Percentiles rank a stretch among this genome's conserved stretches.
Conservation (phyloP, 2,888 invertebrate species). For the Pheosia gnoma region DNA sequence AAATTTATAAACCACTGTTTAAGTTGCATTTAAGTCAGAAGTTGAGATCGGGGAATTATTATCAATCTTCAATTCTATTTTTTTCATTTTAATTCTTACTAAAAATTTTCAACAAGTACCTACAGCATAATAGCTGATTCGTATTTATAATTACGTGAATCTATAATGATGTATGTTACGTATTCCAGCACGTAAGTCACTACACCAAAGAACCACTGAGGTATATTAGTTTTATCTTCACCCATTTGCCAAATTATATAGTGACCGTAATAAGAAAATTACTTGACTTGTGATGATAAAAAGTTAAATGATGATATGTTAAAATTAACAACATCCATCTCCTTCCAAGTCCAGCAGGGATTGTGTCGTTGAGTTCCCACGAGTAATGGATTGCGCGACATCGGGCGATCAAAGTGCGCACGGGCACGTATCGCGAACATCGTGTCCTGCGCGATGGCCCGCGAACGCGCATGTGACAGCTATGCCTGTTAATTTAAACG, state of each 20-base stretch:
- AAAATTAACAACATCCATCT: background rate
- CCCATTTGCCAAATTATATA: too few species aligned
- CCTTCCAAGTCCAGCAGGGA: slow-evolving; percentile 17
- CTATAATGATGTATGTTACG: too few species aligned
- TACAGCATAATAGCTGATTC: too few species aligned
- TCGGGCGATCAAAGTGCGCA: slow-evolving; percentile 45
- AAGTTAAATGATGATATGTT: background rate
- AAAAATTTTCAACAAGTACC: too few species aligned
- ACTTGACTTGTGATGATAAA: background rate
- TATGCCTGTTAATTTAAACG: slow-evolving; percentile 73
- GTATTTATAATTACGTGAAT: too few species aligned
- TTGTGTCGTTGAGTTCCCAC: slow-evolving; percentile 50
- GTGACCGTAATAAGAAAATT: too few species aligned
- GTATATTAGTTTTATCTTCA: too few species aligned
- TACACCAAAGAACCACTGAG: too few species aligned
- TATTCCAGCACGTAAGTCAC: too few species aligned
- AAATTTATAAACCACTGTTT: background rate
- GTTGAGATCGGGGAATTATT: too few species aligned
- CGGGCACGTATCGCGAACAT: slow-evolving; percentile 56
- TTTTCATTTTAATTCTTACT: too few species aligned
- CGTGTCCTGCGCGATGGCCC: slow-evolving; percentile 59
- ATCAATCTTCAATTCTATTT: too few species aligned
- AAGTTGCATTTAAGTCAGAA: background rate
- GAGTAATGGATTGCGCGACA: slow-evolving; percentile 44
- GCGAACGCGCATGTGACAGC: slow-evolving; percentile 65